Evolutionary conservation across 2,113 vertebrate genomes (phyloP).

Genomic region (Choloepus hoffmanni): DNA sequence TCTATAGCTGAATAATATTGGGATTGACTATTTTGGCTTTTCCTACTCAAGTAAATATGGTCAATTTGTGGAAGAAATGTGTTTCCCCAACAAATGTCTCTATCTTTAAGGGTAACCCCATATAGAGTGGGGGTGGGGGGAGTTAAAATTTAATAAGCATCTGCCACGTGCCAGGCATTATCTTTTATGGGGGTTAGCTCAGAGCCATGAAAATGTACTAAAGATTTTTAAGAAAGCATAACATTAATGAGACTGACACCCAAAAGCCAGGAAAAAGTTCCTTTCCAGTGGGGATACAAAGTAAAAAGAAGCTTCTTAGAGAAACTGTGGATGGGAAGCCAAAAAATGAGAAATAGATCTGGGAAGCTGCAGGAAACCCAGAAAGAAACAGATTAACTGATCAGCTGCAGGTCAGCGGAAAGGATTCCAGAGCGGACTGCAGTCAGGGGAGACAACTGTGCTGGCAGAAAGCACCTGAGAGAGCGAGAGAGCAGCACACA

Average conservation of each 20-base stretch:
- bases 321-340: neutral
- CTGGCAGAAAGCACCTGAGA: neutral
- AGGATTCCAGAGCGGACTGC: neutral
- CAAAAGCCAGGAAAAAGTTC: neutral
- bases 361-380: constrained; percentile 21
- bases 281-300: neutral
- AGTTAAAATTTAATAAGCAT: neutral
- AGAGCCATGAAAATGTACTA: neutral
- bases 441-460: neutral
- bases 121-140: neutral
- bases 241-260: neutral
- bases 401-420: neutral
- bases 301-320: constrained; percentile 4
- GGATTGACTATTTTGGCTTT: constrained; percentile 36
- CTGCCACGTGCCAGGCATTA: neutral
- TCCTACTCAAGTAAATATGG: neutral
- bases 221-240: neutral
- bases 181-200: neutral
- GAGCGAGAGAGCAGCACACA: neutral
- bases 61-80: neutral
- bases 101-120: neutral
- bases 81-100: neutral
- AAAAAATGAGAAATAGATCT: constrained; percentile 46
- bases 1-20: neutral
- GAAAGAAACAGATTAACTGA: neutral